Evolutionary conservation across 2,113 vertebrate genomes (phyloP).

Genomic region (Sceloporus undulatus): DNA sequence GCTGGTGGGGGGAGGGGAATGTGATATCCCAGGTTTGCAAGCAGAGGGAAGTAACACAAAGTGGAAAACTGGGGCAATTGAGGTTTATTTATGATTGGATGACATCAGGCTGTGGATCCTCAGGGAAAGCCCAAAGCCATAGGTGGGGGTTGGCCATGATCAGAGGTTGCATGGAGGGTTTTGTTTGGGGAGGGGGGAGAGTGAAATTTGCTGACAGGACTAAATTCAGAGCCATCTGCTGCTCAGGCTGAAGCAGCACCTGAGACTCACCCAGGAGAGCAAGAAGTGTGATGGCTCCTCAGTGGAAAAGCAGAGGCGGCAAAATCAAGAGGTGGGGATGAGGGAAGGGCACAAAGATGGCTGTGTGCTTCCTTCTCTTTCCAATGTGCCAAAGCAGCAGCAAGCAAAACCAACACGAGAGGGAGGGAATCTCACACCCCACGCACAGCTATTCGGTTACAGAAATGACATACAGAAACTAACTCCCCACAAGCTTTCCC

Average conservation of each 20-base stretch:
- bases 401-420: background rate
- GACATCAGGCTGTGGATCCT: background rate
- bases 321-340: background rate
- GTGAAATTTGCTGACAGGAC: background rate
- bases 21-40: background rate
- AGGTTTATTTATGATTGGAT: background rate
- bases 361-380: too few relatives aligned
- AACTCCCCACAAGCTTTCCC: background rate
- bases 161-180: background rate
- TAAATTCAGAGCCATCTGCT: background rate
- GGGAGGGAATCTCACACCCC: too few relatives aligned
- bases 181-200: too few relatives aligned
- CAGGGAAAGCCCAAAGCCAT: too few relatives aligned
- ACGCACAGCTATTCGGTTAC: background rate
- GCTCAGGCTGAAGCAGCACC: background rate
- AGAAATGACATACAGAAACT: background rate
- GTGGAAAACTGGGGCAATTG: background rate
- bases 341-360: too few relatives aligned
- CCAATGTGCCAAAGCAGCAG: background rate
- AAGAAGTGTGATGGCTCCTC: background rate
- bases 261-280: background rate
- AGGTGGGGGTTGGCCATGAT: background rate
- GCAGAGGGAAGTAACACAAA: background rate
- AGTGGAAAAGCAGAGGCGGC: background rate
- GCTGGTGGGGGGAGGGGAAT: background rate